A percentile compares a stretch with the other conserved stretches of the same genome.
phyloP scores from a whole-genome alignment of 2,113 vertebrate species.

The Bos indicus region DNA sequence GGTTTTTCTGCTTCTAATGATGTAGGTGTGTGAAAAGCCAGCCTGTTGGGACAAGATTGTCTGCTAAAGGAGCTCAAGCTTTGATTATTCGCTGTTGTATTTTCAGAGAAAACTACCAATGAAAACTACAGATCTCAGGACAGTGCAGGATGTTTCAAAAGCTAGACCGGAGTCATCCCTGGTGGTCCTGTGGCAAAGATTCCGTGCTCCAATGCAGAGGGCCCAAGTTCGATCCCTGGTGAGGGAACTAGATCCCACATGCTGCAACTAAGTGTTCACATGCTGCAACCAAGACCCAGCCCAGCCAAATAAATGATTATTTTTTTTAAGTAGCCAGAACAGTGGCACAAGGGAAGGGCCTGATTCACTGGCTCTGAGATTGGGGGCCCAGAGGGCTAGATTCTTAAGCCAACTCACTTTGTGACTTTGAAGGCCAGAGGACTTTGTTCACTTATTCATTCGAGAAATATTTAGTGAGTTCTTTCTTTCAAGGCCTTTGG shows the following conservation, averaged over 20 bases:
- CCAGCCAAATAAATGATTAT: neutral
- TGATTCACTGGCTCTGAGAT: neutral
- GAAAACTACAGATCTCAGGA: neutral
- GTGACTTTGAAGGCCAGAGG: neutral
- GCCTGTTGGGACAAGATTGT: neutral
- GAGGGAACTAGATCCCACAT: neutral
- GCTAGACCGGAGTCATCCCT: neutral
- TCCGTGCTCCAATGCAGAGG: neutral
- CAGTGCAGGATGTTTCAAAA: neutral
- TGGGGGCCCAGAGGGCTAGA: neutral
- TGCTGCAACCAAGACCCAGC: neutral
- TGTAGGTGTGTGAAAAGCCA: neutral
- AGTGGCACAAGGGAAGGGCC: neutral
- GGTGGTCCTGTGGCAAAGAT: neutral
- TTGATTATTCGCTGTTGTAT: neutral
- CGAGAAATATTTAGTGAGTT: neutral
- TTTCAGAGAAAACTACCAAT: neutral
- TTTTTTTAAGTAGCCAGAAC: neutral
- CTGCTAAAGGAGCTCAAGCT: neutral
- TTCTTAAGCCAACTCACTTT: neutral
- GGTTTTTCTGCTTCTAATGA: neutral
- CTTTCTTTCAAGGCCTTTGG: slow-evolving; percentile 4
- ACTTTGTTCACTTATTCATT: neutral
- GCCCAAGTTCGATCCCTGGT: neutral
- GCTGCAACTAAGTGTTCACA: neutral